These are phyloP conservation scores for Eutolmus rufibarbis DNA, from an alignment of 2,888 invertebrate genomes.

Conservation along the genomic window DNA sequence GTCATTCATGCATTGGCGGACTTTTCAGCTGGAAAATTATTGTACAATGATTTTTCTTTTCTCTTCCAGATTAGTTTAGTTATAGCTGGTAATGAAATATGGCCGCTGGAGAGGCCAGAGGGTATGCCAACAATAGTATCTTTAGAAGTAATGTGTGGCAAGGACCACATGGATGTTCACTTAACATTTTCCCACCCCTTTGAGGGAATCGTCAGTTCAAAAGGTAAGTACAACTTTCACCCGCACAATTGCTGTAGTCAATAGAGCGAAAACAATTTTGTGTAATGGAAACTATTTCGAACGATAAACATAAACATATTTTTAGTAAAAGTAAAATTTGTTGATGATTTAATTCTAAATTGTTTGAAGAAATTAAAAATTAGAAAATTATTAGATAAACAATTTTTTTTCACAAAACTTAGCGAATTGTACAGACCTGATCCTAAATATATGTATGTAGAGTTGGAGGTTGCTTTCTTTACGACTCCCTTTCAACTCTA, in stretches of 20 bases:
- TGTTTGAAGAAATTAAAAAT: no score
- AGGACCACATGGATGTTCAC: conserved; percentile 94
- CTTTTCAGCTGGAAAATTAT: background rate
- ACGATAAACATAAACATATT: background rate
- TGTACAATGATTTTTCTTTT: background rate
- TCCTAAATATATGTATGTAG: no score
- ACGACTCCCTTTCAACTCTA: no score
- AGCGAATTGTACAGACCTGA: no score
- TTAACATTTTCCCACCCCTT: conserved; percentile 90
- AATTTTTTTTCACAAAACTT: no score
- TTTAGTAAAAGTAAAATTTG: no score
- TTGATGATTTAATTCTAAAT: no score
- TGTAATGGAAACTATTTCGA: background rate
- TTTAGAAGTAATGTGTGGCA: conserved; percentile 94
- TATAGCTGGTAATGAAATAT: conserved; percentile 75
- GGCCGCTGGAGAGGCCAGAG: conserved; percentile 87
- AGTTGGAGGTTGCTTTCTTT: no score
- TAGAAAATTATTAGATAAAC: no score
- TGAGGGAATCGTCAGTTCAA: conserved; percentile 91
- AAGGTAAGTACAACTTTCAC: conserved; percentile 65
- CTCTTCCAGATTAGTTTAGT: conserved; percentile 63
- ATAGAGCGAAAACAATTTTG: background rate
- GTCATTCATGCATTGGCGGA: background rate
- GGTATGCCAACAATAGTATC: conserved; percentile 91
- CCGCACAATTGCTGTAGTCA: background rate